Conservation (phyloP, 2,113 vertebrate genomes). For the Xiphophorus hellerii region DNA sequence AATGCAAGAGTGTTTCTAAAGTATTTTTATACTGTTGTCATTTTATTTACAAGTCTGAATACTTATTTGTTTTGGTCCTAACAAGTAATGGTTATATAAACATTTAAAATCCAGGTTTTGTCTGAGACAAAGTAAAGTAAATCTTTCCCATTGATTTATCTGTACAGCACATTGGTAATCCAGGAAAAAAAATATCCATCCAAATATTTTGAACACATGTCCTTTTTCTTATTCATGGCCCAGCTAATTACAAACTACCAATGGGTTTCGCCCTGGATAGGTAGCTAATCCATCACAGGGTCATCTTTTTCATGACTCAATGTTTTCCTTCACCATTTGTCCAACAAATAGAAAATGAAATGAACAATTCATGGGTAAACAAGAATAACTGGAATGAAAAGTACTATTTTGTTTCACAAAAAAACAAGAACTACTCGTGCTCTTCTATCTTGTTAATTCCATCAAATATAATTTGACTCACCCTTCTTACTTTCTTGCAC, state of each 20-base stretch:
- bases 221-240: background rate
- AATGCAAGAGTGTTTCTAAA: too few species aligned
- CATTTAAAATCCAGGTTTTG: background rate
- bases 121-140: too few species aligned
- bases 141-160: too few species aligned
- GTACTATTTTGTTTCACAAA: background rate
- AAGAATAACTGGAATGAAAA: background rate
- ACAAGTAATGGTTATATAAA: too few species aligned
- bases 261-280: background rate
- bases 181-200: too few species aligned
- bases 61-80: background rate
- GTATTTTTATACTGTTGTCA: background rate
- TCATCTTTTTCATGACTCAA: background rate
- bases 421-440: background rate
- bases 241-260: background rate
- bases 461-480: background rate
- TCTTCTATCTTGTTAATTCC: background rate
- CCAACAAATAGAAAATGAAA: too few species aligned
- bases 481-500: background rate
- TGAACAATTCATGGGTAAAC: background rate
- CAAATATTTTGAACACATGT: background rate
- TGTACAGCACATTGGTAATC: too few species aligned
- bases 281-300: background rate
- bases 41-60: background rate
- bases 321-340: background rate